Conservation (phyloP, 2,113 vertebrate genomes). For the Nothobranchius furzeri region DNA sequence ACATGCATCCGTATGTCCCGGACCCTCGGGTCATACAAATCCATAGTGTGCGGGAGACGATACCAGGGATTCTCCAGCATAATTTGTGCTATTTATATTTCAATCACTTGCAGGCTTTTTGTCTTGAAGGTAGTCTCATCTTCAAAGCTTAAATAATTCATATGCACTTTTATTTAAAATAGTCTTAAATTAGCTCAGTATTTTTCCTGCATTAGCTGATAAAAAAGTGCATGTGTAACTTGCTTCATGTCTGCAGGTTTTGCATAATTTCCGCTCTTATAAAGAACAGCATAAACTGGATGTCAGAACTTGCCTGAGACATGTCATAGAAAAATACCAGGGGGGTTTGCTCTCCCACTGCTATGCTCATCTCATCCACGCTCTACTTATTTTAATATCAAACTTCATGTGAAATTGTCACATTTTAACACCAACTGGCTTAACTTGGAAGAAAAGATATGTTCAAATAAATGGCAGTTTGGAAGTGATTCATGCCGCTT, state of each 20-base stretch:
- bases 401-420: background rate
- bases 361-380: background rate
- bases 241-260: background rate
- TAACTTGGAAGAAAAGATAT: background rate
- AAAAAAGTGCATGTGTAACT: background rate
- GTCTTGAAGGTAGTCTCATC: background rate
- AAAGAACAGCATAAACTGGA: background rate
- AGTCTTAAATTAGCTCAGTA: too few species aligned
- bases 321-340: conserved; percentile 7
- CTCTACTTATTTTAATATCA: background rate
- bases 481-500: background rate
- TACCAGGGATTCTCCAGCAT: background rate
- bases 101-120: too few species aligned
- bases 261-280: background rate
- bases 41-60: conserved; percentile 30
- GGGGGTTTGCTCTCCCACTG: background rate
- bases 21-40: conserved; percentile 52
- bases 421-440: background rate
- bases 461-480: background rate
- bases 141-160: background rate
- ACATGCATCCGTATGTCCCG: conserved; percentile 43
- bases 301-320: background rate
- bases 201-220: too few species aligned
- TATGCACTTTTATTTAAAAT: too few species aligned
- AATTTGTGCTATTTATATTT: background rate